These are phyloP conservation scores for Chaetorhynchus papuensis DNA, from an alignment of 2,113 vertebrate species.

Conservation along the genomic window DNA sequence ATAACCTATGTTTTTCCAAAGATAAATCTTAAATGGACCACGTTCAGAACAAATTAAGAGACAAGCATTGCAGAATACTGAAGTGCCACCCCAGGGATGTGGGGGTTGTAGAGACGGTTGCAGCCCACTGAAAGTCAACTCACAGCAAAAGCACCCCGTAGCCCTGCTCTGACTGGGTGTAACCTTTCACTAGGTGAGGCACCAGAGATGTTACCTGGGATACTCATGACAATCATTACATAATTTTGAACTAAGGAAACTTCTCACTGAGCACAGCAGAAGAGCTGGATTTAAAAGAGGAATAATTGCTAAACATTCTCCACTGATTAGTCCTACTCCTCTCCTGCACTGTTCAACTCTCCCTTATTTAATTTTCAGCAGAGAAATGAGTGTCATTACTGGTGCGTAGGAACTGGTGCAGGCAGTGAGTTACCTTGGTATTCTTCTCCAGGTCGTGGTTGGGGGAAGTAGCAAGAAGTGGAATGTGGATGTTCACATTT, in stretches of 20 bases:
- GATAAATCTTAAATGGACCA: not conserved
- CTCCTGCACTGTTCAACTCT: not conserved
- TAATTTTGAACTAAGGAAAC: not conserved
- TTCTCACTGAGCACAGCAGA: not conserved
- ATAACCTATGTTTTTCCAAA: not conserved
- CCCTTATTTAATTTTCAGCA: not conserved
- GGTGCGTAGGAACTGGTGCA: not conserved
- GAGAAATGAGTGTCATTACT: not conserved
- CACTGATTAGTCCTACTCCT: not conserved
- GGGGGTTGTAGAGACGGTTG: not conserved
- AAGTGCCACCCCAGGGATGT: not conserved
- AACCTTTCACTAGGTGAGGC: not conserved
- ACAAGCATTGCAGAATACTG: not conserved
- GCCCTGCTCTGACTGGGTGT: not conserved
- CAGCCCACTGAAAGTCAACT: not conserved
- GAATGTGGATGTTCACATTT: constrained; percentile 83
- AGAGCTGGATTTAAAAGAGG: not conserved
- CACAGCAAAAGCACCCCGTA: not conserved
- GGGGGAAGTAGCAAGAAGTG: constrained; percentile 70
- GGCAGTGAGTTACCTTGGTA: constrained; percentile 75
- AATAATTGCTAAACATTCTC: not conserved
- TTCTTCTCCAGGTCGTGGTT: constrained; percentile 74
- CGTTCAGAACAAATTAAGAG: not conserved
- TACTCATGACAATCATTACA: not conserved
- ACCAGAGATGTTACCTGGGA: not conserved